Evolutionary conservation across 2,113 vertebrate species (phyloP).

Genomic region (Rhabdornis inornatus): DNA sequence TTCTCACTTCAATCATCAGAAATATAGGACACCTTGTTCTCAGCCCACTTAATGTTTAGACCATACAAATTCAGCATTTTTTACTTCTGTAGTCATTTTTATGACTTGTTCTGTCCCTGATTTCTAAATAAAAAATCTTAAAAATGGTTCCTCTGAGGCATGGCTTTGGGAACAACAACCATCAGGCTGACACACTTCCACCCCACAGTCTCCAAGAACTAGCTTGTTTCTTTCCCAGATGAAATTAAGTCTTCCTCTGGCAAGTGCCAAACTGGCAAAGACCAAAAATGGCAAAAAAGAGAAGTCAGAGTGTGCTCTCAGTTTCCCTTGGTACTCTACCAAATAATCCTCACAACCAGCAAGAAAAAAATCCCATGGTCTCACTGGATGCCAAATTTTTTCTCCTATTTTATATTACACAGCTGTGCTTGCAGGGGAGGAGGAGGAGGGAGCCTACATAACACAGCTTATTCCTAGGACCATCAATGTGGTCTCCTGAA

Average conservation of each 20-base stretch:
- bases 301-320: background rate
- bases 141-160: background rate
- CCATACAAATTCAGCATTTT: background rate
- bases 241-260: conserved; percentile 27
- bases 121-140: background rate
- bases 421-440: conserved; percentile 10
- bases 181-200: background rate
- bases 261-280: conserved; percentile 16
- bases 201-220: background rate
- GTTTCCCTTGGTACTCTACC: conserved; percentile 13
- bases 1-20: background rate
- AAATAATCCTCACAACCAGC: background rate
- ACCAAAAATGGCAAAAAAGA: background rate
- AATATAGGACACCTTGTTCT: conserved; percentile 29
- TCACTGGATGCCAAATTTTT: background rate
- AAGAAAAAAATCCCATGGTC: background rate
- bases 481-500: background rate
- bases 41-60: conserved; percentile 1
- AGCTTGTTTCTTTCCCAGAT: conserved; percentile 3
- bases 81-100: conserved; percentile 1
- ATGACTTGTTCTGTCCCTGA: background rate
- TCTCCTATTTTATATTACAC: background rate
- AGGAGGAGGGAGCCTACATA: background rate
- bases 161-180: background rate
- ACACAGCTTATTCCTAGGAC: background rate